Evolutionary conservation across 2,797 vertebrate species (phyloP).

Genomic region (Notamacropus eugenii): DNA sequence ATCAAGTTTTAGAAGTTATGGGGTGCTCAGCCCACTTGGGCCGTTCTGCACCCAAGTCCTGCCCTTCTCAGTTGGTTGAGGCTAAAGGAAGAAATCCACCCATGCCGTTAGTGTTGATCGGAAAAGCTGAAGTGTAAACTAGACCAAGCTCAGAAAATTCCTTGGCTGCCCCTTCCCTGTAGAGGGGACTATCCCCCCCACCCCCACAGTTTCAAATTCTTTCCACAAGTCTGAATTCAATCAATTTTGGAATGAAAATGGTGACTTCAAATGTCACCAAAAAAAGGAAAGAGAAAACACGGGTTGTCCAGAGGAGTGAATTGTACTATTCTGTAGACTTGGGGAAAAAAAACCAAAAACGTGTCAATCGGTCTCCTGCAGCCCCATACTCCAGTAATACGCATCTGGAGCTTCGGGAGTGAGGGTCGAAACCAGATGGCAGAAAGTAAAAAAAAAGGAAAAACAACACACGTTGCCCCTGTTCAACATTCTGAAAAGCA

Average conservation of each 20-base stretch:
- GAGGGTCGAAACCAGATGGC: background rate
- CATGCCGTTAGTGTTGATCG: background rate
- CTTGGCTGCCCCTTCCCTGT: background rate
- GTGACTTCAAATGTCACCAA: slow-evolving; percentile 73
- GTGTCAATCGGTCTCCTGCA: background rate
- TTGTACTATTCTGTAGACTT: slow-evolving; percentile 31
- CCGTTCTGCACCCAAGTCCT: background rate
- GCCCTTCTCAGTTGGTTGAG: background rate
- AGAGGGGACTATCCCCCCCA: background rate
- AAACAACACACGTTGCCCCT: background rate
- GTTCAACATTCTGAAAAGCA: slow-evolving; percentile 17
- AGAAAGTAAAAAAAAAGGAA: background rate
- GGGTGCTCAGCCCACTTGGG: background rate
- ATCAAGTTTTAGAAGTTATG: background rate
- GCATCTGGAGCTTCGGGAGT: slow-evolving; percentile 39
- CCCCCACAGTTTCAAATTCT: slow-evolving; percentile 4
- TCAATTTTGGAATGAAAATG: slow-evolving; percentile 74
- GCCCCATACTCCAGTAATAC: slow-evolving; percentile 26
- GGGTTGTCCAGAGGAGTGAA: slow-evolving; percentile 19
- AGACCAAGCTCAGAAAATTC: background rate
- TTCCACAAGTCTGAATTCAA: background rate
- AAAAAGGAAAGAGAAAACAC: slow-evolving; percentile 41
- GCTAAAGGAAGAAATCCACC: background rate
- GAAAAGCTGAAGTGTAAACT: background rate
- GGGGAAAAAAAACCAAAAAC: background rate